These are phyloP conservation scores for Eurytoma californica DNA, from an alignment of 2,888 invertebrate genomes.

Conservation along the genomic window DNA sequence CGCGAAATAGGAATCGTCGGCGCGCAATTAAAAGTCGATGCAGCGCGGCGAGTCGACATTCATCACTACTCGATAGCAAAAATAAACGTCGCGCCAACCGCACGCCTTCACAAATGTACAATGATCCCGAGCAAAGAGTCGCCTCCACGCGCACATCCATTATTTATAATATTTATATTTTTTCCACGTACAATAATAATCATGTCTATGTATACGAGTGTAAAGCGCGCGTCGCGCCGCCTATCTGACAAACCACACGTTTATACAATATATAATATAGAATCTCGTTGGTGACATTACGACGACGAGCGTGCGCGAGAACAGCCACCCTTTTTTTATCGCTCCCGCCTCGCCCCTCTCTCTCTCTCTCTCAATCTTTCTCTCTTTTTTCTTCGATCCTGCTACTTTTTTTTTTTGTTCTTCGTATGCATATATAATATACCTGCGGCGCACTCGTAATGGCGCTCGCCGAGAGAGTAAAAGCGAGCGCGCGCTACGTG, in stretches of 20 bases:
- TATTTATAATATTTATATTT: conserved; percentile 32
- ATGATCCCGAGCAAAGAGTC: conserved; percentile 58
- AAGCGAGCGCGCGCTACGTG: conserved; percentile 17
- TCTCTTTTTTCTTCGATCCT: not conserved
- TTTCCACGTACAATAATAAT: conserved; percentile 23
- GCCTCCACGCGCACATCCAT: conserved; percentile 22
- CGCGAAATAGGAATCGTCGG: not conserved
- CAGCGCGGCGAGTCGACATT: not conserved
- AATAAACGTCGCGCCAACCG: conserved; percentile 65
- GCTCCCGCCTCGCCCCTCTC: not conserved
- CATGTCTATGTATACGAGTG: conserved; percentile 37
- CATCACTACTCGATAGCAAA: conserved; percentile 66
- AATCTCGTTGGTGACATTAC: conserved; percentile 50
- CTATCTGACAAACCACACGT: conserved; percentile 18
- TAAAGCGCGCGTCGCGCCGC: conserved; percentile 22
- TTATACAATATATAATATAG: conserved; percentile 48
- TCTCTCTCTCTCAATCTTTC: no score
- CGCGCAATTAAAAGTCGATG: conserved; percentile 9
- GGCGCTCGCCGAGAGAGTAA: not conserved
- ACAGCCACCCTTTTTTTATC: not conserved
- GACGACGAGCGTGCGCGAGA: conserved; percentile 47
- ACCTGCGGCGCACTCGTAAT: not conserved
- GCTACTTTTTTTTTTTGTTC: not conserved
- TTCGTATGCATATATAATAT: conserved; percentile 7
- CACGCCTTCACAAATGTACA: conserved; percentile 55